Base-by-base conservation (phyloP, 2,888 invertebrate genomes). In the Galerucella pusilla region DNA sequence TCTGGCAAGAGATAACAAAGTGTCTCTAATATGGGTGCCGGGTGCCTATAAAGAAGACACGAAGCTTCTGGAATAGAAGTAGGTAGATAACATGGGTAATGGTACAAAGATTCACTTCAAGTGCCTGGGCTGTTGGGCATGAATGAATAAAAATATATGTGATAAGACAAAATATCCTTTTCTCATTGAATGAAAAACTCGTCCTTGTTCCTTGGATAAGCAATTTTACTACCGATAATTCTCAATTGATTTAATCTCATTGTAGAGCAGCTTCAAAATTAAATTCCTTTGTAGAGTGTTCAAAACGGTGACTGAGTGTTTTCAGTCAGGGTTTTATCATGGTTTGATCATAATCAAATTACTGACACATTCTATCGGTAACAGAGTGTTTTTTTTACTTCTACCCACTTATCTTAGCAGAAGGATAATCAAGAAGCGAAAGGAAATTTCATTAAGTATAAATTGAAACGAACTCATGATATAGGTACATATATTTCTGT, bases 321-420 rank as follows among this genome's bases (percentile, higher is more conserved):
- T 65, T 65, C 20, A 65, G 20, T 45, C 46, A 20, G 59, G 59
- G 16, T 20, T 14, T 49, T 54, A 57, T 57, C 20, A 57, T 16
- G 20, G 57, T 57, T 20, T 20, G 57, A 61, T 61, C 35, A 28
- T 61, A 61, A 61, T 61, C 61, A 35, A 61, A 61, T 61, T 61
- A 61, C n/a, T 35, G 28, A 35, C 16, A 12, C n/a, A 6, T 60
- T 28, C 59, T 9, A 25, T 60, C 20, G 59, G 20, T 11, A 60
- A 60, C n/a, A 61, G 35, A 35, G 2, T 16, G 6, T 14, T 35
- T 14, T 61, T 61, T 11, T 61, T 60, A 28, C 25, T 28, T 25
- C 11, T 60, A 6, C 35, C 35, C 5, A 6, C 35, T 35, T 35
- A 35, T 35, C 35, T 35, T 35, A 35, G 6, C 35, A 35, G 35